phyloP scores from a whole-genome alignment of 2,797 vertebrate species.

The Eutrigla gurnardus region DNA sequence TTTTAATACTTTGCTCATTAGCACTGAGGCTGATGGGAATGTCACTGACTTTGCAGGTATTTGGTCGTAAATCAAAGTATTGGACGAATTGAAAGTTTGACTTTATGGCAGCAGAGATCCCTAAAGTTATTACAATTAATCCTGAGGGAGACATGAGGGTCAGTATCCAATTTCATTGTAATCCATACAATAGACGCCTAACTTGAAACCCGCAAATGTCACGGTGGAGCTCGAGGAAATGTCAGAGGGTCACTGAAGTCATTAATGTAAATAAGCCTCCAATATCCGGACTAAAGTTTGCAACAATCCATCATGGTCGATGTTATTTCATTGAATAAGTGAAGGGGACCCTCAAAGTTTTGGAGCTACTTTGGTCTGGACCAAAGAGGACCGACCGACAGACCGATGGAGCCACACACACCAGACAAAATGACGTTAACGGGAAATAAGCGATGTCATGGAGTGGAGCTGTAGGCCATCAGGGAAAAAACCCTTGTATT shows the following conservation, averaged over 20 bases:
- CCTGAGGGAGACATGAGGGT: not conserved
- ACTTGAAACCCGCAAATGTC: not conserved
- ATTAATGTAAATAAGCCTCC: not conserved
- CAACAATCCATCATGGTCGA: not conserved
- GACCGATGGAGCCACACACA: not conserved
- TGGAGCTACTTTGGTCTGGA: not conserved
- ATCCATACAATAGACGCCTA: not conserved
- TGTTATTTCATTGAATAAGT: not conserved
- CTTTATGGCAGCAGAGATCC: not conserved
- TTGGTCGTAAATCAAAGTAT: not conserved
- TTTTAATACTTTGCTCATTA: not conserved
- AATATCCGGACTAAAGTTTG: not conserved
- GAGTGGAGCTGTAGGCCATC: not conserved
- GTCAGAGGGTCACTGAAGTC: not conserved
- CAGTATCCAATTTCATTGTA: not conserved
- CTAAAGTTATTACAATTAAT: not conserved
- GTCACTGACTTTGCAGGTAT: not conserved
- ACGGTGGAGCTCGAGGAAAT: not conserved
- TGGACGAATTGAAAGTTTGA: not conserved
- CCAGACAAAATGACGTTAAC: not conserved
- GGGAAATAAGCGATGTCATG: constrained; percentile 6
- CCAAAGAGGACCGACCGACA: not conserved
- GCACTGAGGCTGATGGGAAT: not conserved
- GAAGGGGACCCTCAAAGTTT: not conserved
- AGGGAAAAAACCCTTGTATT: constrained; percentile 4